Base-by-base conservation (phyloP, 2,888 invertebrate species). In the Ditylenchus weischeri region DNA sequence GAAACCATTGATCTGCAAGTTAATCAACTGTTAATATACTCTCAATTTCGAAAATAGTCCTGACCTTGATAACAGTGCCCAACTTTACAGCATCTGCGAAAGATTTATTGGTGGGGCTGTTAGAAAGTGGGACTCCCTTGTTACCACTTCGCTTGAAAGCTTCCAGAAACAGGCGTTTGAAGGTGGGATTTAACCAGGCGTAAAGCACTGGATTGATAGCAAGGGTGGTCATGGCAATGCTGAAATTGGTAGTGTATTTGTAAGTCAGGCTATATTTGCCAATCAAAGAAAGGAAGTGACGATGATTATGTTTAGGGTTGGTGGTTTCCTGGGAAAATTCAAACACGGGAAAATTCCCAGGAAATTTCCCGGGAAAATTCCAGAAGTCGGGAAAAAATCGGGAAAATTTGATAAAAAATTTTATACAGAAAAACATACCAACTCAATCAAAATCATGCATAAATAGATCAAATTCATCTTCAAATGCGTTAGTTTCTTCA, bases 151-250 rank as follows among this genome's bases (percentile, higher is more conserved):
- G 23, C 49, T 23, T 69, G 49, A 77, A 65, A n/a, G 69, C 58
- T 36, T 69, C 50, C 47, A 73, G 38, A 23, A 73, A 73, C 21
- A 73, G 54, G 50, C 66, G 59, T 54, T 76, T 74, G 54, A 76
- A 78, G 10, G 69, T 69, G 18, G 75, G 69, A 54, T 76, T 76
- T 35, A 76, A 48, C 78, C 78, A 76, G 43, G 76, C 78, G 62
- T 76, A 76, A 18, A 76, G 67, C 21, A 76, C 62, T 36, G 76
- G 78, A 66, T 76, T 78, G 19, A 69, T 68, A n/a, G 78, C 67
- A 49, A 76, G 72, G 29, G 72, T 77, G 13, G 65, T 64, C 75
- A 75, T 75, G 19, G 75, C 77, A 61, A 75, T 61, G 57, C 76
- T 76, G 51, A 72, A 72, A 73, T 35, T 21, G 66, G 21, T 29